Conservation (phyloP, 2,888 invertebrate genomes). For the Aradus depressus region DNA sequence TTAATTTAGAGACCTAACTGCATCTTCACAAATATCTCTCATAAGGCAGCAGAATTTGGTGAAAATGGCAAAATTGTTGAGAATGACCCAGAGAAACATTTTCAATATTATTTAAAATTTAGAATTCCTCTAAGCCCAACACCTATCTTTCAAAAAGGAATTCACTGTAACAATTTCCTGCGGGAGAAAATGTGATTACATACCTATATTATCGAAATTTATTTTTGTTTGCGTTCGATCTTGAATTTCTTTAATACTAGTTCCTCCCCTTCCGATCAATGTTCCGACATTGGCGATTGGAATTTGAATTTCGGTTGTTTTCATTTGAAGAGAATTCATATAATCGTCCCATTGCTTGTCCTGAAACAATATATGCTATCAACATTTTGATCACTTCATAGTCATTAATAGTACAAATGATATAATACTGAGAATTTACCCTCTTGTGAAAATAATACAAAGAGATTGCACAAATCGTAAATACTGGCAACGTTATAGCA, state of each 20-base stretch:
- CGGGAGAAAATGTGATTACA: too few relatives aligned
- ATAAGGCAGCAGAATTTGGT: too few relatives aligned
- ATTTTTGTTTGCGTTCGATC: slow-evolving; percentile 56
- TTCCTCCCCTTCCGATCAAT: slow-evolving; percentile 54
- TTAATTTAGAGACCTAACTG: too few relatives aligned
- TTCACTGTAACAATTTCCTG: too few relatives aligned
- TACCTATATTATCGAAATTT: slow-evolving; percentile 38
- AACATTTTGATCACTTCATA: not conserved
- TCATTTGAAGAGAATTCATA: slow-evolving; percentile 7
- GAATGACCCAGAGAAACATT: too few relatives aligned
- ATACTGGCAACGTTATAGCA: slow-evolving; percentile 24
- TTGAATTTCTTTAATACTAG: slow-evolving; percentile 65
- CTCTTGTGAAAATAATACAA: slow-evolving; percentile 26
- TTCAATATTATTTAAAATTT: too few relatives aligned
- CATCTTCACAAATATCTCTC: too few relatives aligned
- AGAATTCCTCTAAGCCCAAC: too few relatives aligned
- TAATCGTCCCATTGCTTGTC: slow-evolving; percentile 28
- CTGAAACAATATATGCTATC: not conserved
- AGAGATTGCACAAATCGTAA: slow-evolving; percentile 26
- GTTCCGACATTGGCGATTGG: slow-evolving; percentile 37
- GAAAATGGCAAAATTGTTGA: too few relatives aligned
- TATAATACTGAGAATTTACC: slow-evolving; percentile 18
- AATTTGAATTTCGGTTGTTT: slow-evolving; percentile 32
- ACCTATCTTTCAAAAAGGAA: too few relatives aligned
- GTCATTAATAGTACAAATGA: too few relatives aligned